phyloP scores from a whole-genome alignment of 2,797 vertebrate genomes.

The Falco cherrug region DNA sequence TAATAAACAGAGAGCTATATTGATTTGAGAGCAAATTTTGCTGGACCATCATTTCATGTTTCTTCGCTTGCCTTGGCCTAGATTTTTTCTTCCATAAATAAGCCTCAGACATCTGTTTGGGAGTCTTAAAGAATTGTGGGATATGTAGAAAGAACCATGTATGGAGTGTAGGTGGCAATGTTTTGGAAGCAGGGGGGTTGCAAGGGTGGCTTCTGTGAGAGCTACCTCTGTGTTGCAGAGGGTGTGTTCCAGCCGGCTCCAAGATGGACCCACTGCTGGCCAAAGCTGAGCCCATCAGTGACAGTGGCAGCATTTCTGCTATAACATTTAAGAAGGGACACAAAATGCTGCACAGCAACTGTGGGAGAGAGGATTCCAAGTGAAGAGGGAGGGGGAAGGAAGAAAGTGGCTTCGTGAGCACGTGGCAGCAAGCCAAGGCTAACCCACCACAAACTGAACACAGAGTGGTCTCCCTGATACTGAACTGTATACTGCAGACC shows the following conservation, averaged over 20 bases:
- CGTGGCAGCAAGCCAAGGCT: not conserved
- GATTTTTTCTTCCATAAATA: not conserved
- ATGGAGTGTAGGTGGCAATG: not conserved
- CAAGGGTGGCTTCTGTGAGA: not conserved
- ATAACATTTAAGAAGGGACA: not conserved
- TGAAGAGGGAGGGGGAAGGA: not conserved
- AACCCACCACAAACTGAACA: not conserved
- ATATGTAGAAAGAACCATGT: not conserved
- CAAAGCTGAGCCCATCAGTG: not conserved
- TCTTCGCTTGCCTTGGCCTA: not conserved
- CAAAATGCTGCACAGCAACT: not conserved
- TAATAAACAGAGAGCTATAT: not conserved
- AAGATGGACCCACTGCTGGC: too few species aligned
- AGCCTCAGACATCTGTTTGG: not conserved
- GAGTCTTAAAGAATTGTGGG: not conserved
- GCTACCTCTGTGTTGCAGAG: not conserved
- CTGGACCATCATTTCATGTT: not conserved
- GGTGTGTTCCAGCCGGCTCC: not conserved
- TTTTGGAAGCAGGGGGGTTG: not conserved
- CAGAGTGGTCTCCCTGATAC: not conserved
- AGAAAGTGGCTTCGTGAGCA: not conserved
- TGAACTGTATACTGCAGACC: not conserved
- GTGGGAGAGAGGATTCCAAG: not conserved
- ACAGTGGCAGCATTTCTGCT: not conserved
- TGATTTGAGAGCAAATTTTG: not conserved